Evolutionary conservation across 2,888 invertebrate genomes (phyloP), one percentile per base, ranked within the genome.

Genomic region (Belgica antarctica): DNA sequence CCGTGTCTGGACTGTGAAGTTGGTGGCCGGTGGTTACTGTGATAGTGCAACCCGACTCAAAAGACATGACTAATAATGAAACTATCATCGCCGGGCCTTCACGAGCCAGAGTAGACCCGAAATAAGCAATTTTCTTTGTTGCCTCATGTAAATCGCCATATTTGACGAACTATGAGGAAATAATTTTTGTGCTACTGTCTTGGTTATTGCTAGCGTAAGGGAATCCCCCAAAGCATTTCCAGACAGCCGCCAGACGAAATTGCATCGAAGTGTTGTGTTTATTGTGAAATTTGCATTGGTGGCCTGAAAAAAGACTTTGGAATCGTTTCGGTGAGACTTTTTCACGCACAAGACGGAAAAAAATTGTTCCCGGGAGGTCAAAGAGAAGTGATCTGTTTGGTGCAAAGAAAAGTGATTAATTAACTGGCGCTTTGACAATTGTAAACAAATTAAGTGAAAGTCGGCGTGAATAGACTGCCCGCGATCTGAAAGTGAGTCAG

Each of bases 181-280:
- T 17, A 52, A 12, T 52, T 52, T 10, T 62, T 47, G n/a, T n/a
- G n/a, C 46, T 70, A 25, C 59, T n/a, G n/a, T n/a, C n/a, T n/a
- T 34, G 2, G 24, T 22, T 34, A 46, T 7, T 22, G 12, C 24
- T n/a, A n/a, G n/a, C n/a, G n/a, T n/a, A 22, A 36, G 70, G 59
- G 46, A 3, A 17, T 52, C 15, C 57, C 27, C 57, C 36, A 1
- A 28, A n/a, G 22, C 28, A 59, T 59, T 24, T 27, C 24, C 41
- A 22, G 24, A 31, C 24, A 61, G 47, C n/a, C 31, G 10, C 28
- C 52, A 46, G 52, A 17, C n/a, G 7, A 25, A 31, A 1, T 41
- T 24, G 62, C 1, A 52, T 52, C n/a, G 52, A 52, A 52, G 19
- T 17, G n/a, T 52, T 17, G 7, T 52, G 52, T 52, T 52, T 12